Percentiles rank a stretch among this genome's conserved stretches.
phyloP scores from a whole-genome alignment of 2,888 invertebrate genomes.

The Phragmatobia fuliginosa region DNA sequence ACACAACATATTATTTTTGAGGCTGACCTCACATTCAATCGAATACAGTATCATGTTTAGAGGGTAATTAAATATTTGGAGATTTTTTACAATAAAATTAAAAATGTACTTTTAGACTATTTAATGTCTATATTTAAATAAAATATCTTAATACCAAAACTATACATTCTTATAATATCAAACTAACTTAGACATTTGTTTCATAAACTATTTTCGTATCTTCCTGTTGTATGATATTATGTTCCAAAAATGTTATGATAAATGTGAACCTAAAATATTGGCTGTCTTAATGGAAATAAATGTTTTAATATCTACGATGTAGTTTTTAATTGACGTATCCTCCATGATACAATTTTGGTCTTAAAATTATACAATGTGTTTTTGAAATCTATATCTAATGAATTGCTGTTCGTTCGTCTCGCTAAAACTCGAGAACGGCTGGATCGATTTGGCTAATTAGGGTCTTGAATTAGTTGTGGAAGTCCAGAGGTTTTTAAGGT shows the following conservation, averaged over 20 bases:
- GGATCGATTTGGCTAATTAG: no score
- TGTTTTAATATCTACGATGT: constrained; percentile 40
- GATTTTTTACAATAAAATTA: constrained; percentile 29
- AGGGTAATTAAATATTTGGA: constrained; percentile 25
- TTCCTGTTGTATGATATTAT: constrained; percentile 17
- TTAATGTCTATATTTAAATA: constrained; percentile 31
- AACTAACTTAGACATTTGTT: constrained; percentile 18
- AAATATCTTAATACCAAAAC: constrained; percentile 24
- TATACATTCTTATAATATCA: constrained; percentile 41
- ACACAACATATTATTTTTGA: no score
- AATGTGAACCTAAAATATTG: constrained; percentile 25
- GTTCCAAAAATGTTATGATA: constrained; percentile 25
- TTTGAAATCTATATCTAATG: no score
- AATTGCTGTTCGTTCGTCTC: no score
- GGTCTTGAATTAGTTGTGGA: no score
- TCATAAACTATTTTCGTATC: constrained; percentile 28
- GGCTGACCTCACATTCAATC: no score
- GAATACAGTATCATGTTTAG: constrained; percentile 4
- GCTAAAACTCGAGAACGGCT: no score
- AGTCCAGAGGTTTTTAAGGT: no score
- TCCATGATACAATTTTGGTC: no score
- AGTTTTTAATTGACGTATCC: constrained; percentile 3
- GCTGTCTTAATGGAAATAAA: constrained; percentile 49
- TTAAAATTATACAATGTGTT: no score
- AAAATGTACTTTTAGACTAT: constrained; percentile 20